These are phyloP conservation scores for Trialeurodes vaporariorum DNA, from an alignment of 1,140 invertebrate genomes.

Conservation along the genomic window DNA sequence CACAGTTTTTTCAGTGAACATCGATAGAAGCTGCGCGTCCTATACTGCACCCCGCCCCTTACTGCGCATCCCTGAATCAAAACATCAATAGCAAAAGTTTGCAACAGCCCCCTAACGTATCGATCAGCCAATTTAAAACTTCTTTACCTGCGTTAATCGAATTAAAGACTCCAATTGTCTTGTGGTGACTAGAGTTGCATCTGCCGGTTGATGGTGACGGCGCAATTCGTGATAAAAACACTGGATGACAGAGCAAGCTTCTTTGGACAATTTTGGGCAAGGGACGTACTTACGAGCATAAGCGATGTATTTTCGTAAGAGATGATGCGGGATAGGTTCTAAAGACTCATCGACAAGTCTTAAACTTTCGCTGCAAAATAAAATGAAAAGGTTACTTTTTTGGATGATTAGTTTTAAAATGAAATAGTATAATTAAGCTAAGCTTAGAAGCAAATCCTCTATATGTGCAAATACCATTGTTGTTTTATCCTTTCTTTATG, in stretches of 20 bases:
- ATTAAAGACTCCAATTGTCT: constrained; percentile 81
- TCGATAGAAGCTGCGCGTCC: too few relatives aligned
- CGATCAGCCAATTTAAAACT: background rate
- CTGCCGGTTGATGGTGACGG: constrained; percentile 45
- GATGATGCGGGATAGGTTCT: constrained; percentile 56
- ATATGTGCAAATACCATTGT: too few relatives aligned
- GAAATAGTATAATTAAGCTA: too few relatives aligned
- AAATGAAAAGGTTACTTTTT: too few relatives aligned
- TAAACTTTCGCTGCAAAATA: constrained; percentile 44
- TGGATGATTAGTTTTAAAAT: too few relatives aligned
- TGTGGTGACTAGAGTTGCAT: constrained; percentile 61
- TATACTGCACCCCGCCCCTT: too few relatives aligned
- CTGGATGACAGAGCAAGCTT: constrained; percentile 56
- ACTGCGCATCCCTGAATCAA: too few relatives aligned
- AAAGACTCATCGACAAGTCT: constrained; percentile 44
- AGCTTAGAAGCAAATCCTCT: too few relatives aligned
- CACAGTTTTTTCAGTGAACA: too few relatives aligned
- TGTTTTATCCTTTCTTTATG: too few relatives aligned
- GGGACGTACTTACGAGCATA: constrained; percentile 80
- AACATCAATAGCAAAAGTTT: too few relatives aligned
- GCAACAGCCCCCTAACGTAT: too few relatives aligned
- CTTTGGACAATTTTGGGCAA: constrained; percentile 55
- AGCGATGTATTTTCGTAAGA: constrained; percentile 80
- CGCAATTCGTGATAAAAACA: constrained; percentile 74
- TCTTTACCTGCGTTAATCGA: constrained; percentile 61